Percentiles rank a stretch among this genome's conserved stretches.
phyloP scores from a whole-genome alignment of 2,797 vertebrate species.

The Rhyacichthys aspro region DNA sequence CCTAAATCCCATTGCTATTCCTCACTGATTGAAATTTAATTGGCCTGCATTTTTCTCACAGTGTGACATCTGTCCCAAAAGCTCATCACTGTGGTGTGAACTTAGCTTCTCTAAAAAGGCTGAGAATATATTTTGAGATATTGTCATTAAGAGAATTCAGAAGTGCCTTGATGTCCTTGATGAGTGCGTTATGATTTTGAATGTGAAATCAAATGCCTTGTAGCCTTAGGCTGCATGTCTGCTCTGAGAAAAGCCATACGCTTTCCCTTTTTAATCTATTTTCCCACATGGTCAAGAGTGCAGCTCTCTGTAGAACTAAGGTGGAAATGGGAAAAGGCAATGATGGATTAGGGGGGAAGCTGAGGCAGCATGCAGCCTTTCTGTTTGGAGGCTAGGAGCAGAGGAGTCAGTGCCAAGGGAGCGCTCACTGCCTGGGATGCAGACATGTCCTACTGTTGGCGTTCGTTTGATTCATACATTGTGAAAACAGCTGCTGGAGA shows the following conservation, averaged over 20 bases:
- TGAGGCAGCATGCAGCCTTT: slow-evolving; percentile 51
- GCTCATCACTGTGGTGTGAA: slow-evolving; percentile 10
- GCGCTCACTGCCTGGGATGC: slow-evolving; percentile 26
- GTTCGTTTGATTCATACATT: slow-evolving; percentile 57
- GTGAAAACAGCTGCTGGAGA: slow-evolving; percentile 31
- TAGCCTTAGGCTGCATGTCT: slow-evolving; percentile 18
- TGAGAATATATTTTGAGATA: slow-evolving; percentile 22
- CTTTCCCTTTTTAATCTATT: slow-evolving; percentile 50
- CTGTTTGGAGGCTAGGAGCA: slow-evolving; percentile 23
- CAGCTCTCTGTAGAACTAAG: slow-evolving; percentile 47
- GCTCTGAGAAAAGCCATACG: slow-evolving; percentile 15
- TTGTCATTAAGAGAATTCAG: slow-evolving; percentile 20
- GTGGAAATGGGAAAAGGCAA: slow-evolving; percentile 64
- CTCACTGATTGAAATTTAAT: slow-evolving; percentile 44
- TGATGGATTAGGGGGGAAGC: slow-evolving; percentile 69
- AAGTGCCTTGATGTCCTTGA: slow-evolving; percentile 41
- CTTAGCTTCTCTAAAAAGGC: slow-evolving; percentile 14
- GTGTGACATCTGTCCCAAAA: slow-evolving; percentile 9
- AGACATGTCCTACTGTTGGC: slow-evolving; percentile 50
- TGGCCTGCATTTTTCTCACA: slow-evolving; percentile 18
- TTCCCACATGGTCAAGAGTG: slow-evolving; percentile 48
- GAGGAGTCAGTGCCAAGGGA: slow-evolving; percentile 48
- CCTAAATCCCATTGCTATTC: slow-evolving; percentile 5
- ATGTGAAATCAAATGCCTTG: neutral
- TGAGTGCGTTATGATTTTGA: slow-evolving; percentile 11